Base-by-base conservation (phyloP, 2,888 invertebrate genomes). In the Erebia epiphron region DNA sequence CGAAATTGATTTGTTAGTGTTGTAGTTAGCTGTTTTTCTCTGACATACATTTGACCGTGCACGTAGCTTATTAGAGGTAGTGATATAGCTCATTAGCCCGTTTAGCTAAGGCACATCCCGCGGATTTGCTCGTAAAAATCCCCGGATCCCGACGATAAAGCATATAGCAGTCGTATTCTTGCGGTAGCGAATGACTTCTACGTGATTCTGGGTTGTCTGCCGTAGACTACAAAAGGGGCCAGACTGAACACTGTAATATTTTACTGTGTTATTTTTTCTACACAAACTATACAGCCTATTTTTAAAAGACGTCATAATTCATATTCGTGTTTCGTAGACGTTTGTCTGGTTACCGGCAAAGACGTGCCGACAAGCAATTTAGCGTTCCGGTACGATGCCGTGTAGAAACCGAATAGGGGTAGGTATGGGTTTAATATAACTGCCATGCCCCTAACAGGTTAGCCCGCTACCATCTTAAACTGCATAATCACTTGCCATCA, bases 111-210 rank as follows among this genome's bases (percentile, higher is more conserved):
- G 77, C 73, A 70, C 72, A 74, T 77, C 72, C 77, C 83, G 84
- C 83, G 84, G 82, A 76, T 81, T 83, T 78, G 78, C 82, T 89
- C 89, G 88, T 89, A 89, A 88, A 88, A 88, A 87, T 88, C 86
- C 86, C 82, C 84, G 85, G 82, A 78, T 78, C 79, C 73, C 78
- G 56, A 78, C 86, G 87, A 86, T 89, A 89, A 87, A 87, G 83
- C 84, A 86, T 82, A 83, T 79, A 80, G 80, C 80, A 77, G 77
- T 77, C 82, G 81, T 82, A 82, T 82, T 84, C 82, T 76, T 80
- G 81, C 79, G 76, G 81, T 79, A 80, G 78, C 80, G 84, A 88
- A 90, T 89, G 88, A 83, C 81, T 82, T 75, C 80, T 83, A 90
- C 90, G 90, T 90, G 90, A 86, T 83, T 76, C 82, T 80, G 77